Conservation (phyloP, 2,797 vertebrate genomes). For the Sebastes wilsoni region DNA sequence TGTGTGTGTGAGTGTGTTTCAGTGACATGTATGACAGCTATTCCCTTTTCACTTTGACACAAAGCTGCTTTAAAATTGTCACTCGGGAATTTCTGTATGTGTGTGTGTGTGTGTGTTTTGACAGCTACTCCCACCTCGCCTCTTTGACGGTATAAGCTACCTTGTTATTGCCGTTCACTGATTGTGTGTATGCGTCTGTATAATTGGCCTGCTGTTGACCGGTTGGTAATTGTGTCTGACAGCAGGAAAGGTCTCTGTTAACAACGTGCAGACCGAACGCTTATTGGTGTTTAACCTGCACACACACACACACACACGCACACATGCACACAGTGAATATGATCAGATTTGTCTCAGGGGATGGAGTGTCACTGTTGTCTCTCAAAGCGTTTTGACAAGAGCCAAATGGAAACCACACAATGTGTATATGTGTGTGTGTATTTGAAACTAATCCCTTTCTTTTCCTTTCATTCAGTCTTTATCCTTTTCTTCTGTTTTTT, state of each 20-base stretch:
- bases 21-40: conserved; percentile 36
- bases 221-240: conserved; percentile 61
- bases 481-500: neutral
- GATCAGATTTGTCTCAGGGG: conserved; percentile 46
- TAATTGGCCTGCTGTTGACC: conserved; percentile 59
- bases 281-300: conserved; percentile 60
- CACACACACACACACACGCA: conserved; percentile 5
- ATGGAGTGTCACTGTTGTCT: conserved; percentile 31
- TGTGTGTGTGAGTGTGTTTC: conserved; percentile 1
- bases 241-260: conserved; percentile 60
- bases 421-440: conserved; percentile 8
- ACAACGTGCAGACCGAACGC: conserved; percentile 26
- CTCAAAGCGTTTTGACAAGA: conserved; percentile 44
- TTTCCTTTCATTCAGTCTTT: neutral
- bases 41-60: conserved; percentile 30
- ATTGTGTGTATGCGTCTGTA: conserved; percentile 3
- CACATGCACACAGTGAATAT: neutral
- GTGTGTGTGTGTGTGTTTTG: conserved; percentile 16
- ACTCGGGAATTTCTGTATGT: conserved; percentile 2
- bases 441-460: neutral
- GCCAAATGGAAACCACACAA: conserved; percentile 40
- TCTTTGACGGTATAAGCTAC: conserved; percentile 30
- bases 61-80: conserved; percentile 37
- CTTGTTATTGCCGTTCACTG: conserved; percentile 34
- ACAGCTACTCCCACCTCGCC: conserved; percentile 33